A percentile compares a stretch with the other conserved stretches of the same genome.
Conservation (phyloP, 2,888 invertebrate genomes). For the Dugesia japonica region DNA sequence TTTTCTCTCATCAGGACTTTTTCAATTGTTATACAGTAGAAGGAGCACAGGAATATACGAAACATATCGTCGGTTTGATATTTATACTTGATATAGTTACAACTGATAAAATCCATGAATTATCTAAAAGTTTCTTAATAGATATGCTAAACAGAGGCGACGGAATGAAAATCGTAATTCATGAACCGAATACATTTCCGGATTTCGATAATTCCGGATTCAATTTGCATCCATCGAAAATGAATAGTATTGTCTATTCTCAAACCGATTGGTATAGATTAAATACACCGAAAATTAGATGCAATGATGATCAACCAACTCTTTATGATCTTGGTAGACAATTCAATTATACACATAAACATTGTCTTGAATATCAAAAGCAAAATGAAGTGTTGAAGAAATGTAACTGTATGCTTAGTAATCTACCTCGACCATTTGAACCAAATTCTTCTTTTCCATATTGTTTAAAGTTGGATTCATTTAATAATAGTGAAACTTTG, state of each 20-base stretch:
- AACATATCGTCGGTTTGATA: background rate
- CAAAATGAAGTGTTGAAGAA: slow-evolving; percentile 26
- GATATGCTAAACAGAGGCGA: slow-evolving; percentile 25
- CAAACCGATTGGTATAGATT: slow-evolving; percentile 14
- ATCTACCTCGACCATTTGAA: background rate
- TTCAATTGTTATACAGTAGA: slow-evolving; percentile 24
- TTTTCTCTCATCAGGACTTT: slow-evolving; percentile 17
- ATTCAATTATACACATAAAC: slow-evolving; percentile 21
- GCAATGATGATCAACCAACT: slow-evolving; percentile 10
- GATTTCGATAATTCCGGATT: slow-evolving; percentile 12
- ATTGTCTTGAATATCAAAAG: slow-evolving; percentile 22
- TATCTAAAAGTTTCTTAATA: background rate
- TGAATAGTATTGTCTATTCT: slow-evolving; percentile 24
- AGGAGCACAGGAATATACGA: background rate
- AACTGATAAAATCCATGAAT: background rate
- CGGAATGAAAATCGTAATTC: slow-evolving; percentile 20
- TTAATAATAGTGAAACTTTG: background rate
- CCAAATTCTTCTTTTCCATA: slow-evolving; percentile 26
- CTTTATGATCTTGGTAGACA: slow-evolving; percentile 20
- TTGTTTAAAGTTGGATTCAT: background rate
- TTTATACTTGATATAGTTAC: background rate
- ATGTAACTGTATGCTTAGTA: slow-evolving; percentile 12
- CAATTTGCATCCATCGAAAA: slow-evolving; percentile 9
- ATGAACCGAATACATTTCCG: background rate
- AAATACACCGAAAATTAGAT: slow-evolving; percentile 6